Conservation (phyloP, 2,113 vertebrate genomes). For the Pedetes capensis region DNA sequence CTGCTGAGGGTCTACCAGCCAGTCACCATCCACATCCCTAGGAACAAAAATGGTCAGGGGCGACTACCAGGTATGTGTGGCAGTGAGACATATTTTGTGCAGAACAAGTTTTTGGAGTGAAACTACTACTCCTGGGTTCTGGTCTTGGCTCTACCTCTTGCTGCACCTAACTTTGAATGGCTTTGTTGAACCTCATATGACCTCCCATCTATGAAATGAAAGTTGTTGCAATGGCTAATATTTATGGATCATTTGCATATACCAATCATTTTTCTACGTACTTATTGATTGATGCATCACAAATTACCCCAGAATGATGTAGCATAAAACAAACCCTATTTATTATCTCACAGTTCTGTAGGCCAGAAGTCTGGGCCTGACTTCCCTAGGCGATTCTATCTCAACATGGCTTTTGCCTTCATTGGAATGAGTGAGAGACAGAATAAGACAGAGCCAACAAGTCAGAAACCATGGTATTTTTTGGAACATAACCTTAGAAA, state of each 20-base stretch:
- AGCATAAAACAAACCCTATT: background rate
- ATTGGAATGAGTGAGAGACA: background rate
- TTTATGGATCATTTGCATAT: background rate
- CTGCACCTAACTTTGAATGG: background rate
- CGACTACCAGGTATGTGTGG: constrained; percentile 49
- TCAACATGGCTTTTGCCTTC: background rate
- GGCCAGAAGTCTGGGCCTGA: background rate
- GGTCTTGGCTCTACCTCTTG: background rate
- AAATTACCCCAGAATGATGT: background rate
- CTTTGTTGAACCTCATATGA: background rate
- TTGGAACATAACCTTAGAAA: constrained; percentile 7
- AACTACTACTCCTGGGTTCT: background rate
- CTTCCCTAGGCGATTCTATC: background rate
- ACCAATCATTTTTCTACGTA: background rate
- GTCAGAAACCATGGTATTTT: background rate
- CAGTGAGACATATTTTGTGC: background rate
- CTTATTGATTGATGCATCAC: background rate
- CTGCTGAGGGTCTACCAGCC: constrained; percentile 74
- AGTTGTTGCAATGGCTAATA: background rate
- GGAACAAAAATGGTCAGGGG: background rate
- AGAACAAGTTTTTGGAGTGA: background rate
- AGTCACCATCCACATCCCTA: background rate
- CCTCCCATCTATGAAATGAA: background rate
- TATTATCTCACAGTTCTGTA: background rate
- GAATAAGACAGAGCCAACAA: background rate